phyloP scores from a whole-genome alignment of 2,888 invertebrate genomes.

The Nemoura dubitans region DNA sequence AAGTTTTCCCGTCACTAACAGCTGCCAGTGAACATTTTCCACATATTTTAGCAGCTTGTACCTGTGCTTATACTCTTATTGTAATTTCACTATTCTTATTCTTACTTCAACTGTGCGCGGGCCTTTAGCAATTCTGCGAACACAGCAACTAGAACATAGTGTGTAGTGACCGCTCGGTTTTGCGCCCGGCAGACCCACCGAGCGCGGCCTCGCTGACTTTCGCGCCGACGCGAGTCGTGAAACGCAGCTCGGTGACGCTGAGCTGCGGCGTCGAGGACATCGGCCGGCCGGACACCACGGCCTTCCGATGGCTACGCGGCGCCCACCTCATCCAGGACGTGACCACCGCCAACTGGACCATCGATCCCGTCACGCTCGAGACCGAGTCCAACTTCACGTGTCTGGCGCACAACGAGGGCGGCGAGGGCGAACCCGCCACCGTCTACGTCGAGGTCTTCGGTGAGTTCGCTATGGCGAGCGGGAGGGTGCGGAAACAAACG shows the following conservation, averaged over 20 bases:
- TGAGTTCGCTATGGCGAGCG: conserved; percentile 58
- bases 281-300: conserved; percentile 73
- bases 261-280: conserved; percentile 84
- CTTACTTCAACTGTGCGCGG: too few relatives aligned
- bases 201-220: conserved; percentile 81
- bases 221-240: conserved; percentile 79
- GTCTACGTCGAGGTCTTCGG: conserved; percentile 76
- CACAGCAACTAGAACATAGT: too few relatives aligned
- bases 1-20: too few relatives aligned
- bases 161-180: neutral
- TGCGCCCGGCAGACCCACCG: conserved; percentile 74
- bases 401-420: conserved; percentile 85
- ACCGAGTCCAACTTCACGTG: conserved; percentile 92
- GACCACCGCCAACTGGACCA: conserved; percentile 78
- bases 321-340: conserved; percentile 78
- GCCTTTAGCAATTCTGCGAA: too few relatives aligned
- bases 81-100: too few relatives aligned
- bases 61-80: too few relatives aligned
- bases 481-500: too few relatives aligned
- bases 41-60: too few relatives aligned
- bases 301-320: conserved; percentile 76
- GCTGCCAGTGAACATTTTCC: too few relatives aligned
- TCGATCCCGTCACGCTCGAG: conserved; percentile 84
- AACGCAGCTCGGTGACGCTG: conserved; percentile 83
- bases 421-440: conserved; percentile 75